These are phyloP conservation scores for Numenius arquata DNA, from an alignment of 2,113 vertebrate genomes.

Conservation along the genomic window DNA sequence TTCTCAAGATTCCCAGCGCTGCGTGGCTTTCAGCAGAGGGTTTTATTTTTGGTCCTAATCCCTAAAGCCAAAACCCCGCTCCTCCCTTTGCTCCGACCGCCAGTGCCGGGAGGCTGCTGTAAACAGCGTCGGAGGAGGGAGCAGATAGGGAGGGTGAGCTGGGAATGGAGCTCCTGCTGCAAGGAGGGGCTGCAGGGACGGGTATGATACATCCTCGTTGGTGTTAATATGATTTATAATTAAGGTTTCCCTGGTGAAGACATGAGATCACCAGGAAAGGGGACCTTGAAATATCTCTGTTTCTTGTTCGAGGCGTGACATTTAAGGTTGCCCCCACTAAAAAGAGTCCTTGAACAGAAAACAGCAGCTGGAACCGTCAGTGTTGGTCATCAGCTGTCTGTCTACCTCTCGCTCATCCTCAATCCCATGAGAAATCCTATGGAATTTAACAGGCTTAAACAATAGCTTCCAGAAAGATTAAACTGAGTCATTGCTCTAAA, in stretches of 20 bases:
- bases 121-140: not conserved
- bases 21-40: slow-evolving; percentile 5
- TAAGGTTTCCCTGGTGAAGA: slow-evolving; percentile 16
- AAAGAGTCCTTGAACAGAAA: not conserved
- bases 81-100: slow-evolving; percentile 35
- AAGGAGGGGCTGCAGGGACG: not conserved
- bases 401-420: not conserved
- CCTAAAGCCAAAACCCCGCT: slow-evolving; percentile 45
- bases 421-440: not conserved
- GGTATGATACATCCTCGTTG: not conserved
- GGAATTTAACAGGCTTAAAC: slow-evolving; percentile 41
- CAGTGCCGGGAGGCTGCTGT: not conserved
- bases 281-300: slow-evolving; percentile 25
- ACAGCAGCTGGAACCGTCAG: slow-evolving; percentile 5
- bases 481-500: slow-evolving; percentile 9
- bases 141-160: not conserved
- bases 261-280: slow-evolving; percentile 29
- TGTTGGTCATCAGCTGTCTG: slow-evolving; percentile 16
- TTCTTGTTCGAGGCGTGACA: not conserved
- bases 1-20: slow-evolving; percentile 22
- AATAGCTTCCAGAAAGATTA: slow-evolving; percentile 18
- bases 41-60: slow-evolving; percentile 54
- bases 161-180: not conserved
- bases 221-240: slow-evolving; percentile 16
- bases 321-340: slow-evolving; percentile 19